A percentile compares a stretch with the other conserved stretches of the same genome.
Conservation (phyloP, 2,113 vertebrate genomes). For the Callithrix jacchus region DNA sequence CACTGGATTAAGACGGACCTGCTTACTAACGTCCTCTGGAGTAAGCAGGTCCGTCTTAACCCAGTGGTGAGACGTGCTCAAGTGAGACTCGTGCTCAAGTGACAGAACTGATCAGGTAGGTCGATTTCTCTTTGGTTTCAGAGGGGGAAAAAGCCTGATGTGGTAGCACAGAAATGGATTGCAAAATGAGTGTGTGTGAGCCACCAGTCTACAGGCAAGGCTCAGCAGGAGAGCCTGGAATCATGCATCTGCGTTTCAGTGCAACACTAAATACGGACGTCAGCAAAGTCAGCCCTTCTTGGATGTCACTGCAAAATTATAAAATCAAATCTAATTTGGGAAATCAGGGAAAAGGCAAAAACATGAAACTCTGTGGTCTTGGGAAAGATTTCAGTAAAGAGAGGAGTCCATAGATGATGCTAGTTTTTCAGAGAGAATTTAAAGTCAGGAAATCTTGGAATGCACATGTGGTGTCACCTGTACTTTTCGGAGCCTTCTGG, state of each 20-base stretch:
- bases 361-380: neutral
- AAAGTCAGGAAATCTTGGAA: constrained; percentile 11
- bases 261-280: neutral
- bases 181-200: neutral
- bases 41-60: too few species aligned
- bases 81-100: neutral
- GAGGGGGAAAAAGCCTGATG: neutral
- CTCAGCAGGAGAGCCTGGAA: neutral
- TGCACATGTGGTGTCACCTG: neutral
- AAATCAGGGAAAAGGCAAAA: constrained; percentile 3
- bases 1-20: neutral
- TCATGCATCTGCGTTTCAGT: neutral
- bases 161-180: rapidly evolving
- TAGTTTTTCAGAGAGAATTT: neutral
- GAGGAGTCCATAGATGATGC: neutral
- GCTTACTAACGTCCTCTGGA: neutral
- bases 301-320: neutral
- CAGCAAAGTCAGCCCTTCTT: neutral
- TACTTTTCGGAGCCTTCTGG: neutral
- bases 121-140: neutral
- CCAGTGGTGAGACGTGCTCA: too few species aligned
- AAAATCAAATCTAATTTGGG: neutral
- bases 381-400: neutral
- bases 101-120: neutral
- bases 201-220: rapidly evolving